A percentile compares a stretch with the other conserved stretches of the same genome.
These are phyloP conservation scores for Xylota segnis DNA, from an alignment of 2,888 invertebrate species.

Conservation along the genomic window DNA sequence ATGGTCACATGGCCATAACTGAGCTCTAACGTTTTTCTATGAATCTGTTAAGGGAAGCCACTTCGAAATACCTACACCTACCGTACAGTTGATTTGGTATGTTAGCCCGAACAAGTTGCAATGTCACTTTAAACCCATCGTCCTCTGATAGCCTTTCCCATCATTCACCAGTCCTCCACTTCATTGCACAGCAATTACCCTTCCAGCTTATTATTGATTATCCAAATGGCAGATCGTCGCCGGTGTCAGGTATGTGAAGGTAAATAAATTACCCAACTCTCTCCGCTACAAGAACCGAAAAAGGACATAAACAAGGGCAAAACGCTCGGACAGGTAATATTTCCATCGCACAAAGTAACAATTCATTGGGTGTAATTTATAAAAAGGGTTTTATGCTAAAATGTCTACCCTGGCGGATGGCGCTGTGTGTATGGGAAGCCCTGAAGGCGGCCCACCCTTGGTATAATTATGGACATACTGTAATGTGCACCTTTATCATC, in stretches of 20 bases:
- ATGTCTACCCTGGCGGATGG: slow-evolving; percentile 30
- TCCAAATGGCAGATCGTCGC: background rate
- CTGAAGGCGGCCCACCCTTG: background rate
- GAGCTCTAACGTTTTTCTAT: too few relatives aligned
- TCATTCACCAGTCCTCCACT: slow-evolving; percentile 30
- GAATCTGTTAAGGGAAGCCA: too few relatives aligned
- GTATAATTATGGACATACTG: slow-evolving; percentile 63
- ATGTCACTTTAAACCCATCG: too few relatives aligned
- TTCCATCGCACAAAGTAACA: slow-evolving; percentile 70
- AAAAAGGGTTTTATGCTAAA: slow-evolving; percentile 73
- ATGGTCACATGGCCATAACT: too few relatives aligned
- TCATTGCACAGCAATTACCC: slow-evolving; percentile 56
- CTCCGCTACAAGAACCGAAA: background rate
- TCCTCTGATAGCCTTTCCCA: slow-evolving; percentile 15
- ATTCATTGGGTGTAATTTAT: slow-evolving; percentile 73
- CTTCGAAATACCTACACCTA: too few relatives aligned
- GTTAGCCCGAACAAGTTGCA: too few relatives aligned
- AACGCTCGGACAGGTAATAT: slow-evolving; percentile 68
- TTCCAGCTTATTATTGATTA: slow-evolving; percentile 30
- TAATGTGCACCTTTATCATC: slow-evolving; percentile 73
- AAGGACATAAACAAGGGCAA: slow-evolving; percentile 43
- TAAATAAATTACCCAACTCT: slow-evolving; percentile 62
- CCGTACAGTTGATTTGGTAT: too few relatives aligned
- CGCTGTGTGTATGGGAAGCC: background rate
- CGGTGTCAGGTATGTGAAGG: slow-evolving; percentile 16